These are phyloP conservation scores for Folsomia candida DNA, from an alignment of 2,888 invertebrate species.

Conservation along the genomic window DNA sequence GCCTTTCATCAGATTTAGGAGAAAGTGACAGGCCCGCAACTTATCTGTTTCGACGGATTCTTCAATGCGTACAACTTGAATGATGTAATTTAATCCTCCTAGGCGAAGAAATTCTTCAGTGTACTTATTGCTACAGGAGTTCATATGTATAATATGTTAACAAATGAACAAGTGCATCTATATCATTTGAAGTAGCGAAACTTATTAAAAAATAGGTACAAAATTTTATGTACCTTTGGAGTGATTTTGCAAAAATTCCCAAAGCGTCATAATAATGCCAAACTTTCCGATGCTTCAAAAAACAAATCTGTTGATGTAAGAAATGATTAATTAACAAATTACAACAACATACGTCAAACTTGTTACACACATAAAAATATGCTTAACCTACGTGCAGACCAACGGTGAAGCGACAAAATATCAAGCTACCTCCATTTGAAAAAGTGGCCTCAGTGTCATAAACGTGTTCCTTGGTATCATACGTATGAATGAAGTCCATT, in stretches of 20 bases:
- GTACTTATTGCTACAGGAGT: conserved; percentile 35
- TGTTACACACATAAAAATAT: not conserved
- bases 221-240: conserved; percentile 39
- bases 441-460: conserved; percentile 41
- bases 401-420: conserved; percentile 42
- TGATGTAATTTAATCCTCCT: conserved; percentile 41
- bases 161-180: not conserved
- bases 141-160: not conserved
- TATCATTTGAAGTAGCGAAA: too few species aligned
- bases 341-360: too few species aligned
- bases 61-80: conserved; percentile 41
- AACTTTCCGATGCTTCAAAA: conserved; percentile 32
- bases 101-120: conserved; percentile 40
- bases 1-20: conserved; percentile 42
- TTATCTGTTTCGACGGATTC: conserved; percentile 41
- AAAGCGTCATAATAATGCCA: conserved; percentile 44
- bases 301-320: conserved; percentile 38
- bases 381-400: conserved; percentile 35
- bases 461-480: conserved; percentile 34
- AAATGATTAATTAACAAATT: too few species aligned
- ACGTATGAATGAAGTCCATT: conserved; percentile 37
- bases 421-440: conserved; percentile 38
- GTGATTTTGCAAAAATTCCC: conserved; percentile 37
- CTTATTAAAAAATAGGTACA: too few species aligned
- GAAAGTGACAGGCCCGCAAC: conserved; percentile 43